Conservation (phyloP, 2,797 vertebrate genomes). For the Coregonus ussuriensis region DNA sequence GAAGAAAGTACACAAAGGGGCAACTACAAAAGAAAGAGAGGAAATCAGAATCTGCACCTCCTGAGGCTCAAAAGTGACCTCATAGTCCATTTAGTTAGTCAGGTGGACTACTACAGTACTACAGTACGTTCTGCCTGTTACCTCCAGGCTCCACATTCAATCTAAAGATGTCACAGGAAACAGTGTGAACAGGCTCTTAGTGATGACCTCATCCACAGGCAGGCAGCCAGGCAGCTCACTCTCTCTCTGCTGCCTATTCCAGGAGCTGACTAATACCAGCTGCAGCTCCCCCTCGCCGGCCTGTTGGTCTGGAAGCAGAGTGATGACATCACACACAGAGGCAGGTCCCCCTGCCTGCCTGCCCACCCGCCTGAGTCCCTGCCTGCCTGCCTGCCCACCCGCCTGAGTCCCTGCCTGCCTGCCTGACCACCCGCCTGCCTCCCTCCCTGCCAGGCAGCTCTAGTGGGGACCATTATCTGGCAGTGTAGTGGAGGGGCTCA, state of each 20-base stretch:
- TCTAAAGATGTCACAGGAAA: slow-evolving; percentile 16
- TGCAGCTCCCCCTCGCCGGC: slow-evolving; percentile 19
- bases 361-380: background rate
- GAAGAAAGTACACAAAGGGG: slow-evolving; percentile 43
- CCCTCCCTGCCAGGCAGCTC: background rate
- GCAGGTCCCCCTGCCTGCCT: slow-evolving; percentile 9
- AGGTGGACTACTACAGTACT: too few relatives aligned
- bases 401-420: background rate
- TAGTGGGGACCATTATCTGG: slow-evolving; percentile 41
- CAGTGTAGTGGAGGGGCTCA: slow-evolving; percentile 39
- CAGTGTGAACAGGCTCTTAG: slow-evolving; percentile 10
- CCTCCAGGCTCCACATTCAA: slow-evolving; percentile 65
- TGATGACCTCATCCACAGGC: slow-evolving; percentile 44
- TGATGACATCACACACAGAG: slow-evolving; percentile 25
- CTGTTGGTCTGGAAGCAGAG: slow-evolving; percentile 22
- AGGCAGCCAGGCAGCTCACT: background rate
- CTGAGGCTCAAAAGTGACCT: background rate
- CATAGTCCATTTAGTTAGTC: too few relatives aligned
- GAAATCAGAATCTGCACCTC: slow-evolving; percentile 38
- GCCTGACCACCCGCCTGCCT: background rate
- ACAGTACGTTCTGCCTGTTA: too few relatives aligned
- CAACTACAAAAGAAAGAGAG: slow-evolving; percentile 12
- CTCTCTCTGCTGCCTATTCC: slow-evolving; percentile 29
- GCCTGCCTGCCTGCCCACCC: slow-evolving; percentile 13
- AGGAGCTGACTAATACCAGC: slow-evolving; percentile 1